These are phyloP conservation scores for Pseudomyrmex dendroicus DNA, from an alignment of 1,140 invertebrate species.

Conservation along the genomic window DNA sequence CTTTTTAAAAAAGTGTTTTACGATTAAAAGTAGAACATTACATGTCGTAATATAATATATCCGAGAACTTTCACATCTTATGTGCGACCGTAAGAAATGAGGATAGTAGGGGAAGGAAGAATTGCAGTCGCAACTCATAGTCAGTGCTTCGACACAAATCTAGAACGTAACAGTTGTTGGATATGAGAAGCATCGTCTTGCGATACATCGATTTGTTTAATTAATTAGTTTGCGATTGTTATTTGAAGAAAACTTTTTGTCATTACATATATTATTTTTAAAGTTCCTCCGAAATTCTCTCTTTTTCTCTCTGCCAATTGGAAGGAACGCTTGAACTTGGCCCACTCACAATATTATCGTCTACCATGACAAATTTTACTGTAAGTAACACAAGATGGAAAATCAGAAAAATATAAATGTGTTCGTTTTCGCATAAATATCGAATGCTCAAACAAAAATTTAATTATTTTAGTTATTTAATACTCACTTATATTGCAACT, in stretches of 20 bases:
- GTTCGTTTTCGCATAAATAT: background rate
- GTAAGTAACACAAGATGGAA: constrained; percentile 51
- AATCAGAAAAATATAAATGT: background rate
- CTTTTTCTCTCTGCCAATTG: background rate
- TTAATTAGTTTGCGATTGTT: background rate
- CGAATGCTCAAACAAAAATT: background rate
- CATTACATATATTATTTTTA: background rate
- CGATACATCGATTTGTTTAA: background rate
- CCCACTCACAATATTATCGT: background rate
- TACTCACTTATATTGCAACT: background rate
- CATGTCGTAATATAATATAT: no score
- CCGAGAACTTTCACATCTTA: constrained; percentile 63
- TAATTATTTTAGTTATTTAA: background rate
- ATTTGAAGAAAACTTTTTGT: background rate
- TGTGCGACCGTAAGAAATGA: background rate
- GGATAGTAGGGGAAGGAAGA: constrained; percentile 25
- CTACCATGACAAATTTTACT: constrained; percentile 37
- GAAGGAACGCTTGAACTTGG: background rate
- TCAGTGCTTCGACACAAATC: background rate
- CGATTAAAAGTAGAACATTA: no score
- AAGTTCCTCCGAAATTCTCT: background rate
- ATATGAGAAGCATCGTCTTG: background rate
- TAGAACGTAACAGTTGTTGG: background rate
- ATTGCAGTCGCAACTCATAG: background rate
- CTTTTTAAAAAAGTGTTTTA: no score